Conservation (phyloP, 1,140 invertebrate species). For the Heliothis virescens region DNA sequence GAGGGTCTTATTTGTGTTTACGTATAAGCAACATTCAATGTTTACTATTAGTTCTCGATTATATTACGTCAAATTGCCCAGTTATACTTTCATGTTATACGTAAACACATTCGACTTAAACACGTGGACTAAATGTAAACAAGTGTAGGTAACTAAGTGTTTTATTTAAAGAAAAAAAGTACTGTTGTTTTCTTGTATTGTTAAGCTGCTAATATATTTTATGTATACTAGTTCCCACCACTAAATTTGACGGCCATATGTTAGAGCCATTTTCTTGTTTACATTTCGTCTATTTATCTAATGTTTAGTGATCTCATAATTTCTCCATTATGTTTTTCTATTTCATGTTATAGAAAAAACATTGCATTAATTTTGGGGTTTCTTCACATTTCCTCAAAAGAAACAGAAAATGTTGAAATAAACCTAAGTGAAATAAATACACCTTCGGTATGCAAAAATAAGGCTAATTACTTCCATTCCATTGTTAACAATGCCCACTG, state of each 20-base stretch:
- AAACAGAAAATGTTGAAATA: constrained; percentile 48
- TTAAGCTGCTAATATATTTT: constrained; percentile 44
- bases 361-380: constrained; percentile 49
- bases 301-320: constrained; percentile 79
- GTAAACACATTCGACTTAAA: constrained; percentile 58
- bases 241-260: constrained; percentile 59
- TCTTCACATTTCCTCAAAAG: constrained; percentile 38
- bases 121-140: constrained; percentile 75
- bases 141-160: constrained; percentile 58
- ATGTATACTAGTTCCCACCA: constrained; percentile 51
- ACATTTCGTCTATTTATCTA: constrained; percentile 72
- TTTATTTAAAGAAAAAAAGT: constrained; percentile 44
- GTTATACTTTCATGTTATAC: constrained; percentile 53
- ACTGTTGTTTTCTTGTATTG: constrained; percentile 43
- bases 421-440: constrained; percentile 40
- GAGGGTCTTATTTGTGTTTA: constrained; percentile 59
- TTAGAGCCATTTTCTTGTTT: constrained; percentile 70
- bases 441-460: constrained; percentile 49
- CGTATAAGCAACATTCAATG: constrained; percentile 51
- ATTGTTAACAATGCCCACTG: constrained; percentile 49
- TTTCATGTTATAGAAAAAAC: constrained; percentile 55
- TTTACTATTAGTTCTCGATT: constrained; percentile 21
- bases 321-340: constrained; percentile 69
- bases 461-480: constrained; percentile 51
- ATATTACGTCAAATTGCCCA: constrained; percentile 35